These are phyloP conservation scores for Heliornis fulica DNA, from an alignment of 2,113 vertebrate genomes.

Conservation along the genomic window DNA sequence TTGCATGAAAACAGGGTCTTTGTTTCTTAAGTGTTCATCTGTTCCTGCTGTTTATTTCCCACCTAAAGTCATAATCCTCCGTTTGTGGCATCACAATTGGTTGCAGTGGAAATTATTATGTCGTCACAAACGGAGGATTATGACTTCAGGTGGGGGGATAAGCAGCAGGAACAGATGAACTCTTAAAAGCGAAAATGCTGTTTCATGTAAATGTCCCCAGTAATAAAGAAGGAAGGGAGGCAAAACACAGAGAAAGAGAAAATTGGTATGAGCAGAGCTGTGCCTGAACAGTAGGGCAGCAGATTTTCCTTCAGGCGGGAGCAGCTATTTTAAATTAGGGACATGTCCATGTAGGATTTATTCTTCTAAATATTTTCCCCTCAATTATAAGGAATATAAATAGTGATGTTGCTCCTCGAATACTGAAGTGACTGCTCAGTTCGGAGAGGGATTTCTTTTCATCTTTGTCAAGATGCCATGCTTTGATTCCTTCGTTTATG, in stretches of 20 bases:
- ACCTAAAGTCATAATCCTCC: constrained; percentile 55
- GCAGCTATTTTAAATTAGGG: constrained; percentile 38
- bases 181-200: constrained; percentile 25
- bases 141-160: constrained; percentile 19
- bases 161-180: constrained; percentile 54
- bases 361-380: neutral
- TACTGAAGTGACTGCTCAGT: neutral
- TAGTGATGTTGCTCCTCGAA: neutral
- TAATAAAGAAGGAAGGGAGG: constrained; percentile 24
- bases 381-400: neutral
- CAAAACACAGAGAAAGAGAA: constrained; percentile 30
- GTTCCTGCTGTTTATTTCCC: constrained; percentile 38
- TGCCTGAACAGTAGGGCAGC: constrained; percentile 28
- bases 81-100: constrained; percentile 14
- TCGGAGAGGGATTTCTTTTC: neutral
- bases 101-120: constrained; percentile 52
- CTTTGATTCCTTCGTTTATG: neutral
- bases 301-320: constrained; percentile 44
- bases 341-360: neutral
- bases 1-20: constrained; percentile 42
- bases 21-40: constrained; percentile 47
- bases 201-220: constrained; percentile 46
- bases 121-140: constrained; percentile 18
- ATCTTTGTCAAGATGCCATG: neutral
- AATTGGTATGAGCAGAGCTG: constrained; percentile 8